Percentiles rank a stretch among this genome's conserved stretches.
phyloP scores from a whole-genome alignment of 1,140 invertebrate genomes.

The Drosophila obscura region DNA sequence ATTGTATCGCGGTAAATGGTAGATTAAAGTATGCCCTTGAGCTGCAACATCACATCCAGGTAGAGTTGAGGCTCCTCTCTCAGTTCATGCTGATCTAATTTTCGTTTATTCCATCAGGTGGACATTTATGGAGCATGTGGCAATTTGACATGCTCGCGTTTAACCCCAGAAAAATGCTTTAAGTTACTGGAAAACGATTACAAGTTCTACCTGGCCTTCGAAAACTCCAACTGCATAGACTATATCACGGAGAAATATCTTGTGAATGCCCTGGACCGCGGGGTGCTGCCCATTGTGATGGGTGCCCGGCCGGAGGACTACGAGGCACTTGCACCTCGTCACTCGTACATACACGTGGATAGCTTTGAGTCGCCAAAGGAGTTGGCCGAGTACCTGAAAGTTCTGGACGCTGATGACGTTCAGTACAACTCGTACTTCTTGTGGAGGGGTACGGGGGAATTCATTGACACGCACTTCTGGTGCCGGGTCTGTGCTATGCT shows the following conservation, averaged over 20 bases:
- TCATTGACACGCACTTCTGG: conserved; percentile 98
- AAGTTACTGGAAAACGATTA: conserved; percentile 96
- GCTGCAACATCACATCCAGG: conserved; percentile 91
- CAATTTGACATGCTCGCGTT: conserved; percentile 91
- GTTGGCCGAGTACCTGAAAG: conserved; percentile 93
- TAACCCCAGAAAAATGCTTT: conserved; percentile 92
- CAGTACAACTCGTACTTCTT: conserved; percentile 97
- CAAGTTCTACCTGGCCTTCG: conserved; percentile 99
- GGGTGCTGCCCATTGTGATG: conserved; percentile 97
- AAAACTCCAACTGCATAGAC: conserved; percentile 98
- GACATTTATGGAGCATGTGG: conserved; percentile 98
- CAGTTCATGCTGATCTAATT: background rate
- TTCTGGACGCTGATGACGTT: conserved; percentile 92
- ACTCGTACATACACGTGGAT: conserved; percentile 96
- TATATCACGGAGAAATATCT: conserved; percentile 99
- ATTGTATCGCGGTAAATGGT: conserved; percentile 97
- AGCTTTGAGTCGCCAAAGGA: conserved; percentile 94
- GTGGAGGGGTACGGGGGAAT: conserved; percentile 96
- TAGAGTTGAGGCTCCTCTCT: conserved; percentile 20
- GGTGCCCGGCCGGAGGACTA: conserved; percentile 96
- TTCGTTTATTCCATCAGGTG: conserved; percentile 84
- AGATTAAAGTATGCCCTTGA: conserved; percentile 94
- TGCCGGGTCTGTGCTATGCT: conserved; percentile 96
- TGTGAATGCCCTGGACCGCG: conserved; percentile 95
- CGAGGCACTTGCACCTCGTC: conserved; percentile 91